These are phyloP conservation scores for Aplochiton taeniatus DNA, from an alignment of 2,797 vertebrate genomes.

Conservation along the genomic window DNA sequence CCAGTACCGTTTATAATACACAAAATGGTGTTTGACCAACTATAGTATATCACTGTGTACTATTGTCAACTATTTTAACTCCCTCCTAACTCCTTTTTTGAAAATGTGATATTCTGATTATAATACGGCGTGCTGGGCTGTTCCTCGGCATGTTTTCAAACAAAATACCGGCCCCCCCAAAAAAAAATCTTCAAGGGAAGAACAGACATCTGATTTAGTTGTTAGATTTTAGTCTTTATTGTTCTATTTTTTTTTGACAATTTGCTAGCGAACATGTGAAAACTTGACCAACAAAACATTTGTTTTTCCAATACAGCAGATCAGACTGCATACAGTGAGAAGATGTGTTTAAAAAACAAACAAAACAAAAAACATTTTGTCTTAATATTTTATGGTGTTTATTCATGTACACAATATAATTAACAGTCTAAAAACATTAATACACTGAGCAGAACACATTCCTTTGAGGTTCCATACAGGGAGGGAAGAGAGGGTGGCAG, in stretches of 20 bases:
- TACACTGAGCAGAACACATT: slow-evolving; percentile 75
- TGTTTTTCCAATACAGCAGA: slow-evolving; percentile 62
- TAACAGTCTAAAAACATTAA: slow-evolving; percentile 82
- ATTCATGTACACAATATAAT: slow-evolving; percentile 74
- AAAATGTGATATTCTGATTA: no score
- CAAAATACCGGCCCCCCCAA: slow-evolving; percentile 44
- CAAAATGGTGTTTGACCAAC: no score
- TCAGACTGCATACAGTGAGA: slow-evolving; percentile 66
- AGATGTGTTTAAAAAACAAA: slow-evolving; percentile 55
- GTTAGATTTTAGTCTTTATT: slow-evolving; percentile 77
- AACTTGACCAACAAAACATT: slow-evolving; percentile 71
- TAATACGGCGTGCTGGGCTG: not conserved
- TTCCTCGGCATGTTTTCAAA: not conserved
- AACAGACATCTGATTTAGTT: slow-evolving; percentile 46
- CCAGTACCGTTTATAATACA: no score
- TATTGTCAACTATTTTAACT: no score
- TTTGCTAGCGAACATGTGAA: slow-evolving; percentile 73
- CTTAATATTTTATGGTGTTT: slow-evolving; percentile 59
- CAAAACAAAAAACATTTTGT: slow-evolving; percentile 32
- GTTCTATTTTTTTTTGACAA: slow-evolving; percentile 69
- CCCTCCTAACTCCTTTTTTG: no score
- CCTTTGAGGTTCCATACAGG: slow-evolving; percentile 67
- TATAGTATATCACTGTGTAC: no score
- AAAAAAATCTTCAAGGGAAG: slow-evolving; percentile 36
- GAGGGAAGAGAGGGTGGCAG: slow-evolving; percentile 53